Evolutionary conservation across 2,113 vertebrate species (phyloP).

Genomic region (Brevimyrus niger): DNA sequence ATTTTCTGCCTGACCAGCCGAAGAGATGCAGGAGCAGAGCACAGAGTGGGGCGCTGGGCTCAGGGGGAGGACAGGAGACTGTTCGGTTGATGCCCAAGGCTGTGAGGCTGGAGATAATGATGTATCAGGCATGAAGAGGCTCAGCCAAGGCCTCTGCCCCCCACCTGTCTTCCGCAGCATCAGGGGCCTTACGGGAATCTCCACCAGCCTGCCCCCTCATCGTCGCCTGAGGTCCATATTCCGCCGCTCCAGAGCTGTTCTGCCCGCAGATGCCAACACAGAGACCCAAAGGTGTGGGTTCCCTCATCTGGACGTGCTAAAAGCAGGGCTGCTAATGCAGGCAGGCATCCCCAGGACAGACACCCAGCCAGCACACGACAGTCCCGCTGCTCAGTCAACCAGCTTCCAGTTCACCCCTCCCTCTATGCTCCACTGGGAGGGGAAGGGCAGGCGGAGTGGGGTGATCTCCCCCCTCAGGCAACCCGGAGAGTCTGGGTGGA

Average conservation of each 20-base stretch:
- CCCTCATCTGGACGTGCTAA: neutral
- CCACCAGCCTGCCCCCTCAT: constrained; percentile 40
- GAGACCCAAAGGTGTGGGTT: neutral
- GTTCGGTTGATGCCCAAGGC: neutral
- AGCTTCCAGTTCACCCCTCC: constrained; percentile 8
- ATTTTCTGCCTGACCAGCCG: neutral
- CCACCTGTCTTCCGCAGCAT: constrained; percentile 41
- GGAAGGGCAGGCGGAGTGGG: constrained; percentile 18
- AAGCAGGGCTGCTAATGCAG: neutral
- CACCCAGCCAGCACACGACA: no score
- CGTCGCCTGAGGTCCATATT: constrained; percentile 40
- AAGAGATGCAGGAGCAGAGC: constrained; percentile 17
- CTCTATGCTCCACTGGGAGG: neutral
- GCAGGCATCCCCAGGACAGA: neutral
- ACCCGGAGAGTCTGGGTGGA: neutral
- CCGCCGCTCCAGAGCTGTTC: constrained; percentile 32
- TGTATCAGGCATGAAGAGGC: neutral
- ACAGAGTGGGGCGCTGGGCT: neutral
- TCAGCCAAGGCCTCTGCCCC: constrained; percentile 28
- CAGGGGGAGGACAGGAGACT: neutral
- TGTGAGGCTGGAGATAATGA: constrained; percentile 15
- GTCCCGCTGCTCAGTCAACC: neutral
- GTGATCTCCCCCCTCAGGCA: constrained; percentile 24
- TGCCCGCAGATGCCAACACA: constrained; percentile 26
- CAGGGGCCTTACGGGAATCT: constrained; percentile 19